Base-by-base conservation (phyloP, 2,113 vertebrate genomes). In the Corythornis vintsioides region DNA sequence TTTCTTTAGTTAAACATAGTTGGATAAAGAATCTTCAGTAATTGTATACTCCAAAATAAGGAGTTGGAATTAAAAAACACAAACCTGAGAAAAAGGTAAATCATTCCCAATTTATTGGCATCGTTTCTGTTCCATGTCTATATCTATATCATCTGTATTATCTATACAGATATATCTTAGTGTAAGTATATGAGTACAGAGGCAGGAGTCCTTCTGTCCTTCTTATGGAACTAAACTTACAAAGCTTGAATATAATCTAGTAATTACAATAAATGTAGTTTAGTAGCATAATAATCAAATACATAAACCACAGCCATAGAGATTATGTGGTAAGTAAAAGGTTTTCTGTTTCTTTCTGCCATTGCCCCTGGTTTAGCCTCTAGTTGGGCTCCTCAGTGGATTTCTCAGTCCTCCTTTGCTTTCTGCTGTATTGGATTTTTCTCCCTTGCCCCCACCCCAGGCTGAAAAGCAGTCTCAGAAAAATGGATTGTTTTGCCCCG, bases 341-440 rank as follows among this genome's bases (percentile, higher is more conserved):
- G 6, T 83, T 63, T 71, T 57, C 2, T 29, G 5, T 28, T 66
- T 86, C 79, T 18, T 43, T 6, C 18, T 42, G 28, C 26, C 13
- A 5, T 50, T 81, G 52, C 8, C 8, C 19, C 17, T 48, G 7
- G 16, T 60, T 84, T 75, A 82, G 17, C 18, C 25, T 74, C 15
- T 3, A 3, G 5, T 12, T 15, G 29, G 31, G 24, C 22, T 81
- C 35, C 35, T 47, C 14, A 57, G 55, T 0, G 0, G 25, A 50
- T 83, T 83, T 85, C 29, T 76, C 12, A 25, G 16, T 15, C 66
- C 20, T 79, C 50, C 35, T 91, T 79, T 85, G 26, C 42, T 85
- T 88, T 85, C 43, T 57, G 7, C 24, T 69, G 2, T 42, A 60
- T 33, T 61, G 50, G 53, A 76, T 87, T 93, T 94, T 81, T 89